A percentile compares a stretch with the other conserved stretches of the same genome.
Evolutionary conservation across 2,888 invertebrate species (phyloP).

Genomic region (Bellardia bayeri): DNA sequence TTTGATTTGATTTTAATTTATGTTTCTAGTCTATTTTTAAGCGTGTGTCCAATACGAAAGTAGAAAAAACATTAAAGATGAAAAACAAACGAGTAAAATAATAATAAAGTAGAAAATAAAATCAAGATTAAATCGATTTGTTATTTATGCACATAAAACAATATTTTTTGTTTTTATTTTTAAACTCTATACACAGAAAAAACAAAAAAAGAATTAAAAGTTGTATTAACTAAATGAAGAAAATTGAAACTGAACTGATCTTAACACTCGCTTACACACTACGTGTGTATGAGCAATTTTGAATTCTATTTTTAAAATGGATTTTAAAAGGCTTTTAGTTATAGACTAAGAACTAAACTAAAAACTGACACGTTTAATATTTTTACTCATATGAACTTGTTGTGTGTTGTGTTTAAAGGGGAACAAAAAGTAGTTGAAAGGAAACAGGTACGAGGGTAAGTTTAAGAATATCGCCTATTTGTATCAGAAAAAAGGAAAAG

Average conservation of each 20-base stretch:
- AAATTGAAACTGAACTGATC: neutral
- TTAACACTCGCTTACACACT: conserved; percentile 2
- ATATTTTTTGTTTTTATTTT: conserved; percentile 31
- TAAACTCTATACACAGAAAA: neutral
- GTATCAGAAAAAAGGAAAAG: no score
- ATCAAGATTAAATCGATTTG: conserved; percentile 53
- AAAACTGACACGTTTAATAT: conserved; percentile 4
- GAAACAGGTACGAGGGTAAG: neutral
- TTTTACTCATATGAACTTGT: neutral
- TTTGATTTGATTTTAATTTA: conserved; percentile 42
- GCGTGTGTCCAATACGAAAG: conserved; percentile 40
- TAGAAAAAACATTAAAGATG: neutral
- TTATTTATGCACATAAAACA: conserved; percentile 43
- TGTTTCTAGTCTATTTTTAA: conserved; percentile 57
- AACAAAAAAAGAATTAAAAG: neutral
- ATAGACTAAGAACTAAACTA: neutral
- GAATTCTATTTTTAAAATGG: conserved; percentile 25
- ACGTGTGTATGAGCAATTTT: neutral
- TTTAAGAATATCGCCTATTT: neutral
- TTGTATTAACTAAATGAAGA: conserved; percentile 34
- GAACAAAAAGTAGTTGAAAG: neutral
- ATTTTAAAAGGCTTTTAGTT: conserved; percentile 31
- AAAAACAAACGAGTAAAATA: conserved; percentile 12
- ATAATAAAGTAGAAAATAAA: conserved; percentile 30
- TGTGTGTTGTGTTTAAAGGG: neutral